phyloP scores from a whole-genome alignment of 2,797 vertebrate genomes.

The Pempheris klunzingeri region DNA sequence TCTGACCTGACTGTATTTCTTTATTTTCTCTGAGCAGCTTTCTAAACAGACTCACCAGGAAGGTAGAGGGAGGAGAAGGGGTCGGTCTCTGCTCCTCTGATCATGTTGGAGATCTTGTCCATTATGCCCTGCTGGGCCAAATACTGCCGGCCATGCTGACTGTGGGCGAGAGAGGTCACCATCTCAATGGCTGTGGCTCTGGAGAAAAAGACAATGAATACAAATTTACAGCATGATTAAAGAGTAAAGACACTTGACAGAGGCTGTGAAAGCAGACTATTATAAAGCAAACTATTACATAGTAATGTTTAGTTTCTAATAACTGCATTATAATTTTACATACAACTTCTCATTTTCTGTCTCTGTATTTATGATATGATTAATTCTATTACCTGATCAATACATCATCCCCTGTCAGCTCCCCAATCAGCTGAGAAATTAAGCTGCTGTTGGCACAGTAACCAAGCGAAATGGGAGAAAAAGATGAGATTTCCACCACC shows the following conservation, averaged over 20 bases:
- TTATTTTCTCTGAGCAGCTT: not conserved
- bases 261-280: not conserved
- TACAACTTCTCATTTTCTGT: not conserved
- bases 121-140: slow-evolving; percentile 93
- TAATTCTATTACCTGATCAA: slow-evolving; percentile 88
- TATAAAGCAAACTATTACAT: not conserved
- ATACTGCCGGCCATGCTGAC: slow-evolving; percentile 91
- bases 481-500: slow-evolving; percentile 90
- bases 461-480: slow-evolving; percentile 90
- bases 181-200: slow-evolving; percentile 96
- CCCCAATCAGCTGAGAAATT: slow-evolving; percentile 90
- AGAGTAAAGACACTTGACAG: not conserved
- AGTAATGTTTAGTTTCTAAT: not conserved
- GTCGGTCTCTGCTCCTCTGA: slow-evolving; percentile 92
- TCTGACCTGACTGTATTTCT: not conserved
- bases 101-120: slow-evolving; percentile 95
- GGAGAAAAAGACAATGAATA: slow-evolving; percentile 24
- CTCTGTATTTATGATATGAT: not conserved
- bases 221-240: not conserved
- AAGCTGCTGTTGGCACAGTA: slow-evolving; percentile 91
- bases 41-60: slow-evolving; percentile 85
- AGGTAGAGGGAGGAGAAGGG: slow-evolving; percentile 95
- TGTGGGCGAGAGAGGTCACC: slow-evolving; percentile 90
- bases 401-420: slow-evolving; percentile 93
- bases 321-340: not conserved